Conservation (phyloP, 2,888 invertebrate species). For the Drosophila falleni region DNA sequence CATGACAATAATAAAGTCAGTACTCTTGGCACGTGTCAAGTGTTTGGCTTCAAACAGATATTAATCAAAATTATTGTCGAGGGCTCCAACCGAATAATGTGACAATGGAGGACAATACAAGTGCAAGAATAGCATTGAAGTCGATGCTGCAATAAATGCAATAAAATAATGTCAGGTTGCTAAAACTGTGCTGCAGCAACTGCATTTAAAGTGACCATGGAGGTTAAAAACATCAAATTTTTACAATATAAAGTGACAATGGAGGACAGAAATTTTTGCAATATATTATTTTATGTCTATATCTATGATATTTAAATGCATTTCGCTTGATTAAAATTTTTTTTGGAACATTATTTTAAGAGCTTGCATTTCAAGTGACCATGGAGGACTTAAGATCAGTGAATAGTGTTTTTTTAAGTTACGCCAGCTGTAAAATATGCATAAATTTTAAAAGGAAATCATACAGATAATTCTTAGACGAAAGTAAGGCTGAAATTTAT, state of each 20-base stretch:
- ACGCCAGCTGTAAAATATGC: background rate
- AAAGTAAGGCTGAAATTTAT: background rate
- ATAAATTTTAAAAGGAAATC: background rate
- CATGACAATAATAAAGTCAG: slow-evolving; percentile 9
- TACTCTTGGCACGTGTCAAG: slow-evolving; percentile 34
- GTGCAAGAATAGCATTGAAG: background rate
- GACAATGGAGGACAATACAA: slow-evolving; percentile 21
- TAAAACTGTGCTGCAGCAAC: background rate
- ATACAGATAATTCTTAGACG: background rate
- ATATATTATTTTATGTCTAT: background rate
- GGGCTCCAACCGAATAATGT: background rate
- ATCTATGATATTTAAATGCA: background rate
- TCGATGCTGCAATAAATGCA: too few species aligned
- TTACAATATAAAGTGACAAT: background rate
- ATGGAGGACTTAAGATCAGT: background rate
- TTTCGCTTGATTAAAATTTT: background rate
- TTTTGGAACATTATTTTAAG: background rate
- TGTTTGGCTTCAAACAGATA: slow-evolving; percentile 16
- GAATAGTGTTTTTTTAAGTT: background rate
- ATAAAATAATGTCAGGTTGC: background rate
- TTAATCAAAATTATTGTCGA: background rate
- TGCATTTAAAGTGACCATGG: slow-evolving; percentile 6
- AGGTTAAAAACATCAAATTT: background rate
- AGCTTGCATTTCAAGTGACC: background rate
- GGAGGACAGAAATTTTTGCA: background rate